Evolutionary conservation across 1,140 invertebrate genomes (phyloP).

Genomic region (Heterodera schachtii): DNA sequence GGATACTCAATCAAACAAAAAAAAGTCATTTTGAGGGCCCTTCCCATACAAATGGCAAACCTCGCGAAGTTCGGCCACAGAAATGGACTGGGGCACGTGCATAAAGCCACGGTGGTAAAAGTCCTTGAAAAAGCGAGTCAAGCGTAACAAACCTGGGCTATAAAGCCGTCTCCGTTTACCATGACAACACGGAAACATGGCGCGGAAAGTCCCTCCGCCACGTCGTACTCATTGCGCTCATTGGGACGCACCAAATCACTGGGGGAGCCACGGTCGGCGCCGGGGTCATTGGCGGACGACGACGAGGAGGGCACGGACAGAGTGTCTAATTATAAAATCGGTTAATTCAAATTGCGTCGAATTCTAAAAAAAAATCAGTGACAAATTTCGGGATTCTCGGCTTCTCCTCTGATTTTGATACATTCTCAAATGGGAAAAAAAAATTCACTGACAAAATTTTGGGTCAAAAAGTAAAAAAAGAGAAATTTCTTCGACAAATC

Average conservation of each 20-base stretch:
- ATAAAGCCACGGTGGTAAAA: constrained; percentile 89
- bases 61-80: constrained; percentile 89
- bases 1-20: neutral
- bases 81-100: constrained; percentile 80
- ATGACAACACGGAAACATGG: constrained; percentile 91
- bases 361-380: too few species aligned
- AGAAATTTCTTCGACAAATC: too few species aligned
- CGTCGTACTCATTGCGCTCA: constrained; percentile 92
- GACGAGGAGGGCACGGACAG: too few species aligned
- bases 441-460: too few species aligned
- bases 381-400: too few species aligned
- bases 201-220: constrained; percentile 95
- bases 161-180: constrained; percentile 59
- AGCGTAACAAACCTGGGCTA: too few species aligned
- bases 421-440: too few species aligned
- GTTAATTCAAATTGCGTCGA: too few species aligned
- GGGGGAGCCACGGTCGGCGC: neutral
- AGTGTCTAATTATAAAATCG: too few species aligned
- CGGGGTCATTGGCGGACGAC: neutral
- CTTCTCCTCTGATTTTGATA: too few species aligned
- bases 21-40: neutral
- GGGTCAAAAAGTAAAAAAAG: too few species aligned
- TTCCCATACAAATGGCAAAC: neutral
- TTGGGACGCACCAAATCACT: constrained; percentile 72
- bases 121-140: constrained; percentile 70